A percentile compares a stretch with the other conserved stretches of the same genome.
phyloP scores from a whole-genome alignment of 1,140 invertebrate genomes.

The Bilobella aurantiaca region DNA sequence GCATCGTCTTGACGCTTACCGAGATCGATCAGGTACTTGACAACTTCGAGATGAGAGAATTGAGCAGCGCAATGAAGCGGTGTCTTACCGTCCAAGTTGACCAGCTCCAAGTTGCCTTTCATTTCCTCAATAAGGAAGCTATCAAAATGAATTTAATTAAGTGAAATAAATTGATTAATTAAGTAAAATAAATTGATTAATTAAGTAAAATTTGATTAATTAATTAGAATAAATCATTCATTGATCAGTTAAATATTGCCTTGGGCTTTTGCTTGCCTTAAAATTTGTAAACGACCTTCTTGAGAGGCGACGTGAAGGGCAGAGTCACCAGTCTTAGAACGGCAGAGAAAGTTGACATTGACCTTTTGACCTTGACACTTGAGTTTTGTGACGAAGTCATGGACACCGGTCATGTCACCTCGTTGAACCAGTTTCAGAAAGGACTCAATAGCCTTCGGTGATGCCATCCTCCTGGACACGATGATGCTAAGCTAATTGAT shows the following conservation, averaged over 20 bases:
- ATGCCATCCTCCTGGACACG: background rate
- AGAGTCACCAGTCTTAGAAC: slow-evolving; percentile 20
- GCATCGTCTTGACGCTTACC: slow-evolving; percentile 32
- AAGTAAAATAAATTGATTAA: background rate
- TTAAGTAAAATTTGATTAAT: too few relatives aligned
- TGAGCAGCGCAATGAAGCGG: slow-evolving; percentile 59
- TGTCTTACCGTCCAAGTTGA: slow-evolving; percentile 44
- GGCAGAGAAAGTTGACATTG: slow-evolving; percentile 7
- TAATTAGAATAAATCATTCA: too few relatives aligned
- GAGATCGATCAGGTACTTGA: slow-evolving; percentile 50
- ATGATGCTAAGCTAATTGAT: background rate
- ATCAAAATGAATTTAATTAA: background rate
- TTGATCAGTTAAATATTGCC: too few relatives aligned
- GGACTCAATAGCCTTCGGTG: background rate
- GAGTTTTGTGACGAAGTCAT: background rate
- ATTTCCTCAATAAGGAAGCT: slow-evolving; percentile 23
- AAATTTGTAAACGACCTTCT: slow-evolving; percentile 14
- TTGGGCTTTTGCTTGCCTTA: too few relatives aligned
- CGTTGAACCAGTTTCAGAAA: background rate
- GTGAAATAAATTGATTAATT: background rate
- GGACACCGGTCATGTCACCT: background rate
- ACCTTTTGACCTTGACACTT: background rate
- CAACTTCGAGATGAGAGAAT: slow-evolving; percentile 54
- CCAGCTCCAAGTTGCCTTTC: slow-evolving; percentile 15
- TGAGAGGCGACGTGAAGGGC: slow-evolving; percentile 17